Base-by-base conservation (phyloP, 2,888 invertebrate species). In the Drosophila algonquin region DNA sequence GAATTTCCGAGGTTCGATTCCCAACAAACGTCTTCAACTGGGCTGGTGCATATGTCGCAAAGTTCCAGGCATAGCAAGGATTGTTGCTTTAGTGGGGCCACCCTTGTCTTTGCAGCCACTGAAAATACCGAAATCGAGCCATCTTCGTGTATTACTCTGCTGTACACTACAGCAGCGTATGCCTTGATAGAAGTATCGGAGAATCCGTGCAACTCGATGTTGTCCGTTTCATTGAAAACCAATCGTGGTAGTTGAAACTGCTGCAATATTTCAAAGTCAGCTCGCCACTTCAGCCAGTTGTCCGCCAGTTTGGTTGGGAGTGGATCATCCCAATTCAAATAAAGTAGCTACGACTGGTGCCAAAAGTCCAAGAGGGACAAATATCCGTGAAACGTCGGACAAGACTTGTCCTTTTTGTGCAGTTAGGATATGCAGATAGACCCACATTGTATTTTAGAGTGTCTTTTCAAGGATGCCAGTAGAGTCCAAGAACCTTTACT, bases 171-270 rank as follows among this genome's bases (percentile, higher is more conserved):
- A 63, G 53, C 53, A 9, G 52, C 35, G 27, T 53, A 57, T 8
- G 52, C 57, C 21, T 57, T 63, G 18, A 24, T 52, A 1, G 57
- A 51, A 16, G 57, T 47, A 32, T 57, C 63, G 3, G 47, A 56
- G 27, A 53, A 57, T 3, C 24, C 50, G n/a, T 57, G 63, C 18
- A 57, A 35, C 5, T 47, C 16, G 2, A 63, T 63, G 4, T 48
- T 18, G 45, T 48, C 27, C 1, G 12, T 3, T 4, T 48, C 6
- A 16, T 63, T 30, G 16, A 21, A n/a, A 2, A 47, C 46, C 7
- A 46, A 46, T 1, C 53, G 46, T 53, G 51, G 52, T 5, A 63
- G 16, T 18, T 57, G 3, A 52, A 3, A 24, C 18, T 30, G 27
- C 30, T 30, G 1, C 27, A 27, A 27, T 27, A 7, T 27, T 7